These are phyloP conservation scores for Bufo bufo DNA, from an alignment of 2,113 vertebrate genomes.

Conservation along the genomic window DNA sequence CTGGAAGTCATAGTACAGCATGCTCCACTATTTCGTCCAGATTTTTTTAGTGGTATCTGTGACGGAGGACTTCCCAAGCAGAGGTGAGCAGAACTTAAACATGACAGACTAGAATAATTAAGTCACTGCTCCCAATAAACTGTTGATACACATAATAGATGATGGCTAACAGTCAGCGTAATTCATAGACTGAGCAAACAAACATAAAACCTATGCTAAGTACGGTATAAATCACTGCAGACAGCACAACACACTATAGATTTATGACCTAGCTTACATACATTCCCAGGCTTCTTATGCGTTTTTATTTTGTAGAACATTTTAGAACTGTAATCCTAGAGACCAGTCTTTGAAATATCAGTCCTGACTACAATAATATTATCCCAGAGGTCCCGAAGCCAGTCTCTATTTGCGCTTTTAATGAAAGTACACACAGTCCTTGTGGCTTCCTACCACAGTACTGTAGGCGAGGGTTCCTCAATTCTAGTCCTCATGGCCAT, in stretches of 20 bases:
- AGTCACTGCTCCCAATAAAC: background rate
- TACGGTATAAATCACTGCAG: background rate
- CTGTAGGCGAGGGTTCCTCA: no score
- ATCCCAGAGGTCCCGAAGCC: background rate
- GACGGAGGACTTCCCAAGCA: no score
- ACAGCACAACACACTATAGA: background rate
- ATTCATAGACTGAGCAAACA: background rate
- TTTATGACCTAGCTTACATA: background rate
- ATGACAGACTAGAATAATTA: background rate
- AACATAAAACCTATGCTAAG: constrained; percentile 10
- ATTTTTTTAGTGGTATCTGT: no score
- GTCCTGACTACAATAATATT: background rate
- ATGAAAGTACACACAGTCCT: no score
- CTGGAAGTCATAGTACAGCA: no score
- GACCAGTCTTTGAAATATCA: background rate
- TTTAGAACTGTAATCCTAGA: background rate
- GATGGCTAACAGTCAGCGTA: background rate
- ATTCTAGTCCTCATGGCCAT: no score
- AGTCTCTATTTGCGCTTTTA: no score
- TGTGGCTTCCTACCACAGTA: no score
- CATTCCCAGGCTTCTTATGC: background rate
- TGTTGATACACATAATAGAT: background rate
- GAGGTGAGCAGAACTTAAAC: no score
- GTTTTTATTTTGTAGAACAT: background rate
- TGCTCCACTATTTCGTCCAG: no score